Conservation (phyloP, 2,113 vertebrate genomes). For the Aleadryas rufinucha region DNA sequence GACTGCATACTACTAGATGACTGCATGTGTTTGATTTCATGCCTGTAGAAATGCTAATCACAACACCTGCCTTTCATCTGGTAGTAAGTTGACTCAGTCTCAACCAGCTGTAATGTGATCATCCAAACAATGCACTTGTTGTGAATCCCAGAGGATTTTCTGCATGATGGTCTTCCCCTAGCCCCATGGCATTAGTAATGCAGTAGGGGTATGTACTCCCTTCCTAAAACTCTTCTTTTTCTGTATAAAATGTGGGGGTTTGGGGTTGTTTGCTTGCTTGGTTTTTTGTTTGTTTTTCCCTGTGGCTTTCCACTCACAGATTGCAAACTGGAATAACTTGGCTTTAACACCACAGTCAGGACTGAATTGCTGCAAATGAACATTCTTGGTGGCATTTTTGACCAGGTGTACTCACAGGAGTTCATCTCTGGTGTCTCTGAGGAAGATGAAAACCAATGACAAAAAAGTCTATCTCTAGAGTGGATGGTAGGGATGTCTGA, state of each 20-base stretch:
- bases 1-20: no score
- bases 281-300: background rate
- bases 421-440: background rate
- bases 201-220: background rate
- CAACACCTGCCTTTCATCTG: background rate
- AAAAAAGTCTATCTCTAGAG: background rate
- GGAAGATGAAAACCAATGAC: background rate
- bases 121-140: background rate
- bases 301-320: background rate
- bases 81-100: background rate
- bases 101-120: background rate
- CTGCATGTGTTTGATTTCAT: background rate
- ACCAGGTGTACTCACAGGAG: background rate
- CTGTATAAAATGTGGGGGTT: rapidly evolving
- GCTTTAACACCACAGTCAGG: background rate
- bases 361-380: background rate
- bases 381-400: background rate
- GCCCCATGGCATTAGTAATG: background rate
- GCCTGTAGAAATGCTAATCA: background rate
- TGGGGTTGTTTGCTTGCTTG: background rate
- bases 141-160: background rate
- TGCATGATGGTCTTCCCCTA: background rate
- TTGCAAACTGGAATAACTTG: background rate
- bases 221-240: background rate
- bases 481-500: background rate